Evolutionary conservation across 2,113 vertebrate species (phyloP).

Genomic region (Daboia siamensis): DNA sequence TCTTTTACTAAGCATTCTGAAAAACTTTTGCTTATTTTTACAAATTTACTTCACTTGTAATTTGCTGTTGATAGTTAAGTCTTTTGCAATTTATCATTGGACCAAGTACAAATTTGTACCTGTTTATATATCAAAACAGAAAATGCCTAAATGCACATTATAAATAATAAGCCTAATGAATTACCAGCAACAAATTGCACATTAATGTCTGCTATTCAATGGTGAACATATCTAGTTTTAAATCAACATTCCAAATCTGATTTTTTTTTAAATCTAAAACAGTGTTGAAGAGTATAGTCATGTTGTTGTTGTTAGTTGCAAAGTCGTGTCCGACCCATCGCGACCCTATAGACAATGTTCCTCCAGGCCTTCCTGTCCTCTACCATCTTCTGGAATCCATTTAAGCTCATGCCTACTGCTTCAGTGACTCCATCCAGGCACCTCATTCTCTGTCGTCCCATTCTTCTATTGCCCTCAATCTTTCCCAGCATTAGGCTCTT

Average conservation of each 20-base stretch:
- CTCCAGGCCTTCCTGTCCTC: no score
- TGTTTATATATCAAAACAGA: neutral
- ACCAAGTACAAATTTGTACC: neutral
- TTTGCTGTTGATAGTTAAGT: conserved; percentile 7
- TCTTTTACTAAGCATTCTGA: neutral
- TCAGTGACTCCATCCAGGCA: no score
- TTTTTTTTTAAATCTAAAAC: neutral
- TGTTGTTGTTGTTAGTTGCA: no score
- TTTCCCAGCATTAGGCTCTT: no score
- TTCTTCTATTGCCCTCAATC: no score
- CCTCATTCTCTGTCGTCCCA: no score
- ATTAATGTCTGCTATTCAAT: neutral
- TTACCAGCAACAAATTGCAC: neutral
- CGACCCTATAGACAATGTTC: no score
- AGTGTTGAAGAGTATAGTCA: neutral
- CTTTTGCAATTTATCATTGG: neutral
- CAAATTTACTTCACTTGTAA: neutral
- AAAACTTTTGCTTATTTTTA: neutral
- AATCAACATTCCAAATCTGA: neutral
- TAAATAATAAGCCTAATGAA: neutral
- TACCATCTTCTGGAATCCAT: no score
- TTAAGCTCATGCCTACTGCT: no score
- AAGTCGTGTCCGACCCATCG: no score
- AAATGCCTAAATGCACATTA: neutral
- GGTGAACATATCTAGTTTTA: neutral